Evolutionary conservation across 2,113 vertebrate genomes (phyloP).

Genomic region (Prunella himalayana): DNA sequence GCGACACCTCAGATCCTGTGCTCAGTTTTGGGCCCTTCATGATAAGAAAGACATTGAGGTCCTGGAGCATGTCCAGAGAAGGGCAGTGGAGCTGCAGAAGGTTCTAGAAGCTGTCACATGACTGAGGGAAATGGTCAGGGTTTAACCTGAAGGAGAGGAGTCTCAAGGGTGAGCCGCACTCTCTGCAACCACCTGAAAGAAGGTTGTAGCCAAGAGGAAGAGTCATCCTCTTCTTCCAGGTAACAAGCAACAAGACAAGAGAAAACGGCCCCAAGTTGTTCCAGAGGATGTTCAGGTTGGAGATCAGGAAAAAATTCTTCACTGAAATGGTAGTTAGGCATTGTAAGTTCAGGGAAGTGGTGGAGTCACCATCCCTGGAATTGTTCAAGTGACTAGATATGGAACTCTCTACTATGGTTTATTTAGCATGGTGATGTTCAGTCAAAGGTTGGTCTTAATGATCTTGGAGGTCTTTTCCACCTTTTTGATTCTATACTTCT

Average conservation of each 20-base stretch:
- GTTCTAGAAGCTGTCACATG: not conserved
- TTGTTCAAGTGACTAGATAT: not conserved
- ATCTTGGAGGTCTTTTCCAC: not conserved
- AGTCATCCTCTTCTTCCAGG: not conserved
- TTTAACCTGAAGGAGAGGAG: not conserved
- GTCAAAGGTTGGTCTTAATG: not conserved
- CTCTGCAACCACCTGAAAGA: too few species aligned
- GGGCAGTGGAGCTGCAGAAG: not conserved
- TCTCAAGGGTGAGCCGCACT: not conserved
- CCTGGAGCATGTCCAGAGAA: fast-evolving
- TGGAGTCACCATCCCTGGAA: not conserved
- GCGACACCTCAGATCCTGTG: too few species aligned
- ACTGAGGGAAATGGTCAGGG: not conserved
- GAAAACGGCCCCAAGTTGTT: not conserved
- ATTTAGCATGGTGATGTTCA: not conserved
- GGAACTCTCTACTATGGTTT: not conserved
- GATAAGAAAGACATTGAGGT: not conserved
- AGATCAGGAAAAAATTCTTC: not conserved
- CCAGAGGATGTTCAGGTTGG: not conserved
- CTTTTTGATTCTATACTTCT: not conserved
- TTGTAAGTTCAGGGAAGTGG: not conserved
- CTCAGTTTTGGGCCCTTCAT: not conserved
- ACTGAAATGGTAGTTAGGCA: not conserved
- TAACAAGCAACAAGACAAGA: not conserved
- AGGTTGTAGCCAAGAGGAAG: not conserved